Conservation (phyloP, 2,797 vertebrate species). For the Propithecus perrieri region DNA sequence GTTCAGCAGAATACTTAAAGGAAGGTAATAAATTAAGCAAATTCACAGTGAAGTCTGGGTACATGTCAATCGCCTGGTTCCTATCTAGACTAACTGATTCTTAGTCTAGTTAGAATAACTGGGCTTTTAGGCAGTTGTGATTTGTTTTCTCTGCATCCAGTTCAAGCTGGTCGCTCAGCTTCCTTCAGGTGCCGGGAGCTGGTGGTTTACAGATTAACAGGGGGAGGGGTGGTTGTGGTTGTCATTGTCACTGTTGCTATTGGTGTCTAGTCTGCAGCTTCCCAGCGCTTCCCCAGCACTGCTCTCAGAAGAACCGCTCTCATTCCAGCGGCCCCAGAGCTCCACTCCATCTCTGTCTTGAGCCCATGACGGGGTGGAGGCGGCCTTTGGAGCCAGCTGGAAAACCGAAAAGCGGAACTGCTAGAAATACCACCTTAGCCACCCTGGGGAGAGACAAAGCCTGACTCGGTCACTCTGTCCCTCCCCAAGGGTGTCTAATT, state of each 20-base stretch:
- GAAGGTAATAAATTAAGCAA: not conserved
- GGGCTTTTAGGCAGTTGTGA: not conserved
- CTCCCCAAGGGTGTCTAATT: not conserved
- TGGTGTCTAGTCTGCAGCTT: not conserved
- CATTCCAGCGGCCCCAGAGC: not conserved
- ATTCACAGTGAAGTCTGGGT: not conserved
- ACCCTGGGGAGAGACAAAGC: not conserved
- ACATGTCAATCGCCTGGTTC: too few relatives aligned
- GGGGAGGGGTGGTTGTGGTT: fast-evolving
- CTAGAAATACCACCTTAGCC: not conserved
- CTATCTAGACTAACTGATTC: not conserved
- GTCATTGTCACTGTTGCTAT: too few relatives aligned
- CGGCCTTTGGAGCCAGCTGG: not conserved
- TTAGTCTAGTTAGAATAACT: not conserved
- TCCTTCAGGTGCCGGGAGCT: not conserved
- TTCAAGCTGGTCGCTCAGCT: not conserved
- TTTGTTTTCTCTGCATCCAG: not conserved
- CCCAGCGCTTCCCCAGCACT: not conserved
- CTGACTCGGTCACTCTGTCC: not conserved
- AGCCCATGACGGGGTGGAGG: not conserved
- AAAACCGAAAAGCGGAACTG: not conserved
- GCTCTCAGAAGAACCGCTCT: not conserved
- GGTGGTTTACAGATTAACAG: not conserved
- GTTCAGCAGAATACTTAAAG: not conserved
- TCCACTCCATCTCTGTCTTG: too few relatives aligned